Base-by-base conservation (phyloP, 2,888 invertebrate species). In the Perizoma flavofasciatum region DNA sequence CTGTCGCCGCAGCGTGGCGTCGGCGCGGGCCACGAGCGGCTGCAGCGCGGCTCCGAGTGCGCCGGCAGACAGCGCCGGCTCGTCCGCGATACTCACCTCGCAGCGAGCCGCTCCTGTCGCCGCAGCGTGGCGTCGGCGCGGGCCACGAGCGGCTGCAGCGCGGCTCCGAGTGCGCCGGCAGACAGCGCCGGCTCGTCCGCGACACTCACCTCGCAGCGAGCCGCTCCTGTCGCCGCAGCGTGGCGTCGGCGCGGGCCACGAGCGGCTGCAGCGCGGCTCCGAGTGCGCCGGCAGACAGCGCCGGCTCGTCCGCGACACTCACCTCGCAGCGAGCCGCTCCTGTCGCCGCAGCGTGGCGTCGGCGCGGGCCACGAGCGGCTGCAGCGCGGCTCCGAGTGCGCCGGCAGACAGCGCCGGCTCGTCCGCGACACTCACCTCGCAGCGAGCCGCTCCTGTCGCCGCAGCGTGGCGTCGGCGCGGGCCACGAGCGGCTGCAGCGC, bases 351-450 rank as follows among this genome's bases (percentile, higher is more conserved):
- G 72, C 58, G 78, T 49, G 60, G 47, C 69, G 0, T 44, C 69
- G 55, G 69, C 66, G 56, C 97, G 83, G 11, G 89, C 83, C 71
- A 95, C 95, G 81, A 98, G 94, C 58, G 93, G 93, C 43, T 53
- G 65, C 61, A 77, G 72, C 68, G 74, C 67, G 96, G 88, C 78
- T 96, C 96, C 93, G 79, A 97, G 96, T 95, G 98, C 97, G 79
- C 97, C 97, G 52, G 95, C 94, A 7, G 95, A 95, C 41, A 98
- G 90, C 85, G 98, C 97, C 4, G 95, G 95, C 92, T 99, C 98
- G 69, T 88, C 88, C 61, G 98, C 94, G 5, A 8, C n/a, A n/a
- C 9, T 0, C 10, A 44, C 44, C 44, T 44, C 11, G 11, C 44
- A 7, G 22, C 44, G 44, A 44, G 72, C 55, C 40, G 59, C 61